Base-by-base conservation (phyloP, 2,113 vertebrate genomes). In the Quiscalus mexicanus region DNA sequence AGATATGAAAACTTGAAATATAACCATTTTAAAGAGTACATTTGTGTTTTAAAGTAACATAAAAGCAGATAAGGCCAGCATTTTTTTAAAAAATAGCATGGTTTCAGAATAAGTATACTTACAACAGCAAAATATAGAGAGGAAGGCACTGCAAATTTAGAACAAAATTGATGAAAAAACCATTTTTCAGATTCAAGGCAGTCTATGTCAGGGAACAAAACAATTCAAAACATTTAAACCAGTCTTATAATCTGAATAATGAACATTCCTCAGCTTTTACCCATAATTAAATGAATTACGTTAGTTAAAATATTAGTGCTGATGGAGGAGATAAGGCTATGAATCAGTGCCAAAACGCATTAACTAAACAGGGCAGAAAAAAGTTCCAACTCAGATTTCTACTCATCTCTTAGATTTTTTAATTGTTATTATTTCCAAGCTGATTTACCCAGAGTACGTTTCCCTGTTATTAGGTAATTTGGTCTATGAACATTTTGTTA, bases 301-400 rank as follows among this genome's bases (percentile, higher is more conserved):
- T 83, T 62, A 37, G 14, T 89, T 89, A 75, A 91, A 82, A 68
- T 95, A 78, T 64, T 84, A 75, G 35, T 89, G 44, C 8, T 75
- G 52, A 69, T 10, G n/a, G 42, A 39, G 20, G 50, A 80, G 30
- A 80, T 5, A 5, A 56, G 27, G 12, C 35, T 63, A 28, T 59
- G 70, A 85, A 79, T 59, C 23, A n/a, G 33, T 70, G 49, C 20
- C 47, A 65, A 80, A 85, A 70, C 4, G 0, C 19, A 31, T 44
- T 87, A 80, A 59, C 10, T 69, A 83, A 84, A 63, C 30, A 63
- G 10, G 5, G 5, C 15, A 86, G n/a, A 86, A 85, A 67, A 39
- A 60, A n/a, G 5, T 45, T 73, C 24, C 11, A 17, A 30, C 39
- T 13, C 35, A 77, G 39, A 70, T 13, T 90, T 86, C 49, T 63